Conservation (phyloP, 2,888 invertebrate species). For the Caenorhabditis sp. region DNA sequence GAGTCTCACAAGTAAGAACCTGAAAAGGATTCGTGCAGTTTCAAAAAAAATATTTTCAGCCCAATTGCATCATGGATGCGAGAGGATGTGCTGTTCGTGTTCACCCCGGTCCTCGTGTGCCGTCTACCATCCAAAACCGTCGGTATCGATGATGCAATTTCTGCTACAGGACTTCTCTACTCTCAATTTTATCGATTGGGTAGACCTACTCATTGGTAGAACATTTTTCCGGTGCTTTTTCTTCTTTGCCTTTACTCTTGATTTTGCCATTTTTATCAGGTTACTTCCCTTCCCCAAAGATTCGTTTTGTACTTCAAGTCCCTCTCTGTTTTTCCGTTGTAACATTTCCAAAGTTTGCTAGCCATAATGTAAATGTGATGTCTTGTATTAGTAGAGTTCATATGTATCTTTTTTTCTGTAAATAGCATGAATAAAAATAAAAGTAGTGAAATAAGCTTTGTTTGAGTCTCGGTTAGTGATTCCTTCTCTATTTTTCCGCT, state of each 20-base stretch:
- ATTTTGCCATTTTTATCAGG: conserved; percentile 25
- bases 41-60: conserved; percentile 68
- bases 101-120: conserved; percentile 85
- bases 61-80: conserved; percentile 84
- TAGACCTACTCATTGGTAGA: conserved; percentile 58
- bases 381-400: neutral
- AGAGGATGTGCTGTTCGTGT: conserved; percentile 84
- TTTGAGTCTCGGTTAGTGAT: neutral
- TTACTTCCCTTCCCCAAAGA: conserved; percentile 1
- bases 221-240: neutral
- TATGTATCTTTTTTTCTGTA: neutral
- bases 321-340: neutral
- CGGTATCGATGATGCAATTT: conserved; percentile 85
- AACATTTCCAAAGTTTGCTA: conserved; percentile 3
- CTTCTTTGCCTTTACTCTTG: neutral
- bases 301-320: neutral
- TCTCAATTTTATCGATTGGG: conserved; percentile 83
- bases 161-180: conserved; percentile 84
- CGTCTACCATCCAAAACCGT: conserved; percentile 84
- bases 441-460: neutral
- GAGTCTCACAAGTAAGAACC: conserved; percentile 79
- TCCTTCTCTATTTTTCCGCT: neutral
- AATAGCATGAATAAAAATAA: neutral
- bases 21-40: too few species aligned
- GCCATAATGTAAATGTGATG: neutral